Percentiles rank a stretch among this genome's conserved stretches.
Evolutionary conservation across 1,140 invertebrate genomes (phyloP).

Genomic region (Conus ventricosus): DNA sequence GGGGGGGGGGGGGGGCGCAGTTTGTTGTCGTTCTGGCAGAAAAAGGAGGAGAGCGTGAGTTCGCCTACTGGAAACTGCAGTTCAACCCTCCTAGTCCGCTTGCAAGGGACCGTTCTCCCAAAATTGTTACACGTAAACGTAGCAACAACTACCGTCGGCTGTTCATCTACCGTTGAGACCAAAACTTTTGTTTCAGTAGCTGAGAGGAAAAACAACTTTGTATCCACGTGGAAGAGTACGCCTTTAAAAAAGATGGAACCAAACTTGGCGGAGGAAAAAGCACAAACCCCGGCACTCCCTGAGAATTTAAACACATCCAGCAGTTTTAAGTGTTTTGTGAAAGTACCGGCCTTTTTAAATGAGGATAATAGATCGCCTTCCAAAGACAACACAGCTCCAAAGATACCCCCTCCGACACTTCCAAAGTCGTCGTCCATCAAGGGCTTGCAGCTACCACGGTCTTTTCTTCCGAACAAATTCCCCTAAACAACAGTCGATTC

Average conservation of each 20-base stretch:
- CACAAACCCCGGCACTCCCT: background rate
- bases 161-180: background rate
- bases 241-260: background rate
- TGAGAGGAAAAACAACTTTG: background rate
- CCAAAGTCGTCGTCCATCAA: background rate
- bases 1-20: background rate
- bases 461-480: background rate
- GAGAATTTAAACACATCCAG: background rate
- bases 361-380: background rate
- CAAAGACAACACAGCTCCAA: background rate
- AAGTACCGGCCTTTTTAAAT: background rate
- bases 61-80: background rate
- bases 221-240: background rate
- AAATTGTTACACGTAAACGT: background rate
- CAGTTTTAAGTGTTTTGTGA: background rate
- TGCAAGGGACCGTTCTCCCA: background rate
- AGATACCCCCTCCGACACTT: constrained; percentile 2
- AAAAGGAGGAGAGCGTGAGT: background rate
- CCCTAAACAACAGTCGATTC: background rate
- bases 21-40: constrained; percentile 1
- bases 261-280: background rate
- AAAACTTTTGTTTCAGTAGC: background rate
- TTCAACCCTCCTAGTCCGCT: background rate
- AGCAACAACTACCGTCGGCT: background rate
- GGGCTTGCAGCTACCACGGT: background rate